Conservation (phyloP, 35 echinoderm and acorn worm genomes). For the Acanthaster planci region DNA sequence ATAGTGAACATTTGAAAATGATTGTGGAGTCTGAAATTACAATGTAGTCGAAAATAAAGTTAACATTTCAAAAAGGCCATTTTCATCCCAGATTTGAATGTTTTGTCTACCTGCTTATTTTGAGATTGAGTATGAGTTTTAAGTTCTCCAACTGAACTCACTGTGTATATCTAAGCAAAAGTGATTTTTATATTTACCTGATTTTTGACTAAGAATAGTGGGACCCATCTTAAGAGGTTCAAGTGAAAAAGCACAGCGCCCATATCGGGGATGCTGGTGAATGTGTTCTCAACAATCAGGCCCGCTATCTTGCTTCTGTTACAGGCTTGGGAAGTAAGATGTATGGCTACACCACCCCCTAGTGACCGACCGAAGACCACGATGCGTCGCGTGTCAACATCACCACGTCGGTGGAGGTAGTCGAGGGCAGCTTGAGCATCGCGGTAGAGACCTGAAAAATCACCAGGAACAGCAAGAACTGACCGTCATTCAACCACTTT, state of each 20-base stretch:
- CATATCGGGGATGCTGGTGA: slow-evolving; percentile 94
- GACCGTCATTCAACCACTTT: no score
- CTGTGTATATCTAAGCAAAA: background rate
- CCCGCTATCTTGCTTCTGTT: slow-evolving; percentile 65
- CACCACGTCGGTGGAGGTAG: slow-evolving; percentile 80
- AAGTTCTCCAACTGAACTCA: background rate
- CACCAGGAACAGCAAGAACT: background rate
- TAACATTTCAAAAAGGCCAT: background rate
- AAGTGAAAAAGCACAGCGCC: slow-evolving; percentile 61
- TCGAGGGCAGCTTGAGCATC: slow-evolving; percentile 86
- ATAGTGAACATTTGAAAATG: no score
- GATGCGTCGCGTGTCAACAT: slow-evolving; percentile 73
- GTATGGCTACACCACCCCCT: slow-evolving; percentile 91
- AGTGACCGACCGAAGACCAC: slow-evolving; percentile 94
- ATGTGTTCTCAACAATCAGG: slow-evolving; percentile 93
- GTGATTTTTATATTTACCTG: slow-evolving; percentile 77
- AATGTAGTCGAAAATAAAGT: no score
- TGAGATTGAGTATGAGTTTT: background rate
- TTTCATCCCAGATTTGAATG: background rate
- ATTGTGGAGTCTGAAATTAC: no score
- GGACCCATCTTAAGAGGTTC: slow-evolving; percentile 78
- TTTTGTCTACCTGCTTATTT: background rate
- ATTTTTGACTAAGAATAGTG: slow-evolving; percentile 88
- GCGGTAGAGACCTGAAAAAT: slow-evolving; percentile 81
- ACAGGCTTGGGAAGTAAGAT: slow-evolving; percentile 56